Evolutionary conservation across 1,140 invertebrate species (phyloP), one percentile per base, ranked within the genome.

Genomic region (Tetragnatha versicolor): DNA sequence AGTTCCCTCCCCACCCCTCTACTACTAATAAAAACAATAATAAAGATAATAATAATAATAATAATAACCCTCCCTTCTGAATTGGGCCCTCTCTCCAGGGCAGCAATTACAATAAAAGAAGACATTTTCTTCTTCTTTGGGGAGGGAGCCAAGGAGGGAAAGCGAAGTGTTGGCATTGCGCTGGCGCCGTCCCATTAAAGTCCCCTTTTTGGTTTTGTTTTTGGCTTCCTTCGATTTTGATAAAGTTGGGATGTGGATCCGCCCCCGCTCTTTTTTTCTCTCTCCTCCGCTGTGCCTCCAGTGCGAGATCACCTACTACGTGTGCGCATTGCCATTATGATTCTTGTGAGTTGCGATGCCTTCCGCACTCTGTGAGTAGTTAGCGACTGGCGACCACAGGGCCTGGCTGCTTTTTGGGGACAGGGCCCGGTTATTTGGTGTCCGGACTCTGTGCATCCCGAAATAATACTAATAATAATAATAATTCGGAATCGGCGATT

Each of bases 41-140:
- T n/a, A n/a, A n/a, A n/a, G n/a, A n/a, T n/a, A n/a, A n/a, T n/a
- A n/a, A n/a, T n/a, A n/a, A n/a, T n/a, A n/a, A n/a, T n/a, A n/a
- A n/a, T n/a, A n/a, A n/a, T n/a, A n/a, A n/a, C 27, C 33, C 33
- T 25, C 58, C 61, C 45, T 68, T 60, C 51, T 47, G 35, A 20
- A n/a, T 42, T 20, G 33, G 22, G 39, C 20, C 47, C 27, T 42
- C 39, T 61, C 37, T 35, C 55, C 49, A 73, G 33, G 70, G 61
- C 31, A 14, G 73, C 73, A 77, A 77, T 77, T 77, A 77, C 73
- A 65, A 66, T 77, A 77, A 77, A 77, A 77, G 73, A 77, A 77
- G 73, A 77, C 73, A 66, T 77, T 77, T 77, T 66, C 73, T 66
- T 65, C 31, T 22, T 51, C 20, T 31, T 68, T 20, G 55, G 49